Base-by-base conservation (phyloP, 2,888 invertebrate genomes). In the Tachina grossa region DNA sequence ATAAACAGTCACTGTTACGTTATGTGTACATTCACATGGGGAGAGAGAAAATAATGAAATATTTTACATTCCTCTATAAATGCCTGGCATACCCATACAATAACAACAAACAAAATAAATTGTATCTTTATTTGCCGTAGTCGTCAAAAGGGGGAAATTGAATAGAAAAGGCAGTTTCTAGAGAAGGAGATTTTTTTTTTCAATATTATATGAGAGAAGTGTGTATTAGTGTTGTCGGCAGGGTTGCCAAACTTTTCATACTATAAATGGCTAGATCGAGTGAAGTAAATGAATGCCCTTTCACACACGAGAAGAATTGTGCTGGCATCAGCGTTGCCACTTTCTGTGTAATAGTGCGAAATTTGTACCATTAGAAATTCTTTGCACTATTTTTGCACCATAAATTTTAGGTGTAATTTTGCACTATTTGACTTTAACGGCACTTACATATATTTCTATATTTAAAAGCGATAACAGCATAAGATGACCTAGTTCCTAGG, bases 41-140 rank as follows among this genome's bases (percentile, higher is more conserved):
- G n/a, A 78, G 80, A 72, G 41, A 74, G 49, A 65, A 47, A 45
- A 19, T n/a, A 47, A n/a, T 66, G 47, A 75, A 87, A 87, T 87
- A 83, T 86, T 86, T 84, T 77, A 85, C 83, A 88, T 88, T 88
- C 87, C 83, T 76, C 57, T 77, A 78, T 61, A 65, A 86, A 86
- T 85, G 85, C 85, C 66, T 69, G 43, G 49, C 85, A 85, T 83
- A 85, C 83, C 83, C 82, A 85, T 72, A 83, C 82, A 75, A 85
- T 83, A 85, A 85, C 83, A 85, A 76, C 68, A 71, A 85, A 82
- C 69, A 78, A 82, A 76, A 77, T 66, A 39, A 22, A 55, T 2
- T 49, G 14, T 8, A 55, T 9, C 14, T 11, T 55, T 65, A 63
- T 45, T 43, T 65, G 14, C 45, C 39, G 19, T 2, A 41, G n/a